Percentiles rank a stretch among this genome's conserved stretches.
Evolutionary conservation across 2,797 vertebrate genomes (phyloP).

Genomic region (Gallirallus australis): DNA sequence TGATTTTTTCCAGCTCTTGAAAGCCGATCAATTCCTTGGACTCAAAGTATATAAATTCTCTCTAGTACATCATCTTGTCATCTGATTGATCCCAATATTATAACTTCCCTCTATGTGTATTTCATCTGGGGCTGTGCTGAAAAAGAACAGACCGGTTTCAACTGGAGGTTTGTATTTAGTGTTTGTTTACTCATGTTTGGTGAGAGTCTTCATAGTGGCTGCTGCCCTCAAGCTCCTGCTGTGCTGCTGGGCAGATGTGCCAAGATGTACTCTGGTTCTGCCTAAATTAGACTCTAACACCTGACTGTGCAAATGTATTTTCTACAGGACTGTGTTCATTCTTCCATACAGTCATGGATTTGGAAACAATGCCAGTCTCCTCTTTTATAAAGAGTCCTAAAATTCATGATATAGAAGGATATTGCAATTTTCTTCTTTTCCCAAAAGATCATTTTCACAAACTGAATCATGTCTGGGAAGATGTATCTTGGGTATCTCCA

Average conservation of each 20-base stretch:
- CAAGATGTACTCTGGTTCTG: neutral
- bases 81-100: neutral
- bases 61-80: neutral
- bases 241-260: neutral
- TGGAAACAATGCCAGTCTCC: neutral
- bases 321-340: neutral
- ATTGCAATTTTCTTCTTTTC: neutral
- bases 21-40: neutral
- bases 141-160: neutral
- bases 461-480: neutral
- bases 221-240: neutral
- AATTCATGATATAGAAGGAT: neutral
- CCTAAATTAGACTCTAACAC: neutral
- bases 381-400: neutral
- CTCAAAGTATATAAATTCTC: slow-evolving; percentile 18
- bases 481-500: neutral
- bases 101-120: neutral
- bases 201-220: neutral
- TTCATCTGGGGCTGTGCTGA: neutral
- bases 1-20: slow-evolving; percentile 1
- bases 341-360: neutral
- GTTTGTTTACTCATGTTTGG: neutral
- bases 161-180: neutral
- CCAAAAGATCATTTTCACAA: neutral
- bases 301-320: neutral